Conservation (phyloP, 2,113 vertebrate genomes). For the Zapornia atra region DNA sequence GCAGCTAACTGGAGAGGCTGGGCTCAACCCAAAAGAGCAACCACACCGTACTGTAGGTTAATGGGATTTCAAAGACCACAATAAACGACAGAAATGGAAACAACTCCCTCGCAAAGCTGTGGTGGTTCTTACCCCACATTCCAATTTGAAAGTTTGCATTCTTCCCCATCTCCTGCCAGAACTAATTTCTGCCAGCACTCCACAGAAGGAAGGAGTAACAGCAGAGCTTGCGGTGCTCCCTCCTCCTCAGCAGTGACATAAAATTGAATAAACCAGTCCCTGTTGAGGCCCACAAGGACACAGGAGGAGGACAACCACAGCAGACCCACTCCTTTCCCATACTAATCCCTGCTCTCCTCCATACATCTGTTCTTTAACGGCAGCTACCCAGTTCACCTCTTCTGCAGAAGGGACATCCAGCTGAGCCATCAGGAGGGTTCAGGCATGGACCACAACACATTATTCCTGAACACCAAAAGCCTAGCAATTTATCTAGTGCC, state of each 20-base stretch:
- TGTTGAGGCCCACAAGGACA: neutral
- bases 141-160: neutral
- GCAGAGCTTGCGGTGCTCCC: neutral
- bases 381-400: neutral
- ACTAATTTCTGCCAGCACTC: neutral
- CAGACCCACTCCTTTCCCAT: neutral
- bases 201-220: neutral
- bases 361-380: neutral
- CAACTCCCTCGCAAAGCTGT: neutral
- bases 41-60: neutral
- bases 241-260: neutral
- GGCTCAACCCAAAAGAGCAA: neutral
- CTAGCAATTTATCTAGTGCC: neutral
- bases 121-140: neutral
- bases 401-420: neutral
- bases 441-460: neutral
- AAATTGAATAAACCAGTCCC: neutral
- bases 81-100: neutral
- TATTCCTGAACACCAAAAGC: neutral
- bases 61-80: neutral
- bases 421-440: accelerated
- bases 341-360: neutral
- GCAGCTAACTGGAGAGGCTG: neutral
- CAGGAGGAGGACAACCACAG: neutral
- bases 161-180: neutral